phyloP scores from a whole-genome alignment of 2,888 invertebrate species.

The Drosophila nigritarsus region DNA sequence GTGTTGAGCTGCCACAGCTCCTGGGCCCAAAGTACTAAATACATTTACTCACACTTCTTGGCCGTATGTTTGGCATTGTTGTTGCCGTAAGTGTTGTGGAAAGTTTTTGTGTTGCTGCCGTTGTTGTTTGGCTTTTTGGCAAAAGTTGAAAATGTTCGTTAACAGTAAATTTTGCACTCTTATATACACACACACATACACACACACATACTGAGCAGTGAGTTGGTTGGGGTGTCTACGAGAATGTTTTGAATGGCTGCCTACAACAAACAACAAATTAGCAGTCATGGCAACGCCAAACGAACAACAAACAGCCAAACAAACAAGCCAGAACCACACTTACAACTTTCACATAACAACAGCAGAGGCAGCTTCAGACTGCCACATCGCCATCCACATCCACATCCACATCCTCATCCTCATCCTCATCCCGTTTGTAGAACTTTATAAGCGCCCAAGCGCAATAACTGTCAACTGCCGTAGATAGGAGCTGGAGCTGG shows the following conservation, averaged over 20 bases:
- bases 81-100: slow-evolving; percentile 74
- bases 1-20: slow-evolving; percentile 5
- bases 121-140: slow-evolving; percentile 81
- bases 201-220: not conserved
- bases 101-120: slow-evolving; percentile 79
- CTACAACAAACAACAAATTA: slow-evolving; percentile 79
- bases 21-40: slow-evolving; percentile 66
- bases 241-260: slow-evolving; percentile 73
- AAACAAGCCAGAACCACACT: slow-evolving; percentile 54
- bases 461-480: slow-evolving; percentile 62
- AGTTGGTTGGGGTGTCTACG: slow-evolving; percentile 45
- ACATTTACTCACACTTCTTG: slow-evolving; percentile 63
- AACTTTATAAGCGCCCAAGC: slow-evolving; percentile 73
- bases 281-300: slow-evolving; percentile 73
- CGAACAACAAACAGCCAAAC: slow-evolving; percentile 53
- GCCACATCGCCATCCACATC: slow-evolving; percentile 17
- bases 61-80: slow-evolving; percentile 54
- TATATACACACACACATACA: slow-evolving; percentile 33
- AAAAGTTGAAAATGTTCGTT: slow-evolving; percentile 78
- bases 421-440: slow-evolving; percentile 35
- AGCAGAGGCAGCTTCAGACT: slow-evolving; percentile 38
- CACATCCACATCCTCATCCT: no score
- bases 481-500: not conserved
- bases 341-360: slow-evolving; percentile 53
- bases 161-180: slow-evolving; percentile 78